Conservation (phyloP, 2,888 invertebrate species). For the Sacculina carcini region DNA sequence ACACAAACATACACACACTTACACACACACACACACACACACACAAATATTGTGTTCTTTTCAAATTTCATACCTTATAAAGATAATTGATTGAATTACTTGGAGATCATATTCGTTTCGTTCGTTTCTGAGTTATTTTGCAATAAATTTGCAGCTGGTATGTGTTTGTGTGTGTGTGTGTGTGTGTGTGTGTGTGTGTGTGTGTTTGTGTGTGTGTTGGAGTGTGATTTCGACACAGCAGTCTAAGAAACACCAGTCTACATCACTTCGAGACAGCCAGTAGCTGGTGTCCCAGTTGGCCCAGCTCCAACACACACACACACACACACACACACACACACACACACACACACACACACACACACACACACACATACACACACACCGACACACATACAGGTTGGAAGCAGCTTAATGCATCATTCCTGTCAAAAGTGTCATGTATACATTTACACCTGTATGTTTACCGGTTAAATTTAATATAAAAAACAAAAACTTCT, state of each 20-base stretch:
- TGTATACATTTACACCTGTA: no score
- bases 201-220: not conserved
- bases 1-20: no score
- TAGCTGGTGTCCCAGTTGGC: slow-evolving; percentile 1
- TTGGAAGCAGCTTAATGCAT: not conserved
- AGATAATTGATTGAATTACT: no score
- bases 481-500: no score
- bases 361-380: not conserved
- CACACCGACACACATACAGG: not conserved
- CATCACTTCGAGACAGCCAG: not conserved
- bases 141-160: not conserved
- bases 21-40: no score
- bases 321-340: not conserved
- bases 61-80: no score
- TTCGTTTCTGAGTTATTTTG: no score
- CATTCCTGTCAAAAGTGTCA: no score
- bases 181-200: not conserved
- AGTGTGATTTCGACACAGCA: not conserved
- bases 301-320: slow-evolving; percentile 1
- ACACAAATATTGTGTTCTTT: no score
- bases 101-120: no score
- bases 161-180: not conserved
- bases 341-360: not conserved
- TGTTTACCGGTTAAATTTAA: no score
- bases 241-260: not conserved